These are phyloP conservation scores for Eilema depressum DNA, from an alignment of 2,888 invertebrate genomes.

Conservation along the genomic window DNA sequence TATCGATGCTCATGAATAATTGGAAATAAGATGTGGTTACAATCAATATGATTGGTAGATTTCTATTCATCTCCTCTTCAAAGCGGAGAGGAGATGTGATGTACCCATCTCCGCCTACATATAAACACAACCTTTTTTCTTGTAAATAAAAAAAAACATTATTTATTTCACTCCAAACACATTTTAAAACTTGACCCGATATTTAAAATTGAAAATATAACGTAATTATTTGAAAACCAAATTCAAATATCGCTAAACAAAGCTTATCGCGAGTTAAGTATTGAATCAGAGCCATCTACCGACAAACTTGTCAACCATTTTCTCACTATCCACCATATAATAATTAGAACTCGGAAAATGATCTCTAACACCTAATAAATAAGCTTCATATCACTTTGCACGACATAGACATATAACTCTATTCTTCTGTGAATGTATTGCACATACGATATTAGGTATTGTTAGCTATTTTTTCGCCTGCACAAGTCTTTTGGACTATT, in stretches of 20 bases:
- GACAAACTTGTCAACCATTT: neutral
- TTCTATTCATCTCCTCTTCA: neutral
- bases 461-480: slow-evolving; percentile 8
- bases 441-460: neutral
- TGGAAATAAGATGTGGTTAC: too few species aligned
- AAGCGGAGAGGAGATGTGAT: neutral
- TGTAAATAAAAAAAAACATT: too few species aligned
- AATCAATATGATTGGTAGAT: too few species aligned
- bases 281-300: neutral
- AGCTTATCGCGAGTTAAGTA: neutral
- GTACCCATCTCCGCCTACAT: too few species aligned
- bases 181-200: neutral
- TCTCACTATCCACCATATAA: neutral
- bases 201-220: neutral
- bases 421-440: neutral
- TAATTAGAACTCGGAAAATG: neutral
- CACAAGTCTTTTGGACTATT: neutral
- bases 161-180: neutral
- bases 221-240: neutral
- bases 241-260: neutral
- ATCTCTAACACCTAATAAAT: neutral
- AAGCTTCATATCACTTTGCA: slow-evolving; percentile 3
- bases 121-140: too few species aligned
- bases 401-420: slow-evolving; percentile 1
- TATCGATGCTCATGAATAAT: too few species aligned